These are phyloP conservation scores for Zygothrica quintamaculata DNA, from an alignment of 2,888 invertebrate genomes.

Conservation along the genomic window DNA sequence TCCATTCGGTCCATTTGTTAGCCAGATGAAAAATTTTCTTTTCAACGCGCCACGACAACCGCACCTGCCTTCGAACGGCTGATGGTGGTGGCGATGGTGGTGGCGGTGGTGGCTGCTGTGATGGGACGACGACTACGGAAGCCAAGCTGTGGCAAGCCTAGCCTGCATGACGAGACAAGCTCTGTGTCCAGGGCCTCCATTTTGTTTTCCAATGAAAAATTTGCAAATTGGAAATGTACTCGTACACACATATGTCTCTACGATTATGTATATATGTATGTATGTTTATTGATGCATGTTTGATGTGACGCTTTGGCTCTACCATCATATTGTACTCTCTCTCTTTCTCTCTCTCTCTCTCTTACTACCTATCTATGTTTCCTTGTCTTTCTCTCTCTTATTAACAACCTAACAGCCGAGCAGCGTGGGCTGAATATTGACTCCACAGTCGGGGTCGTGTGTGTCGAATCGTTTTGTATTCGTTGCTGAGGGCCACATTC, in stretches of 20 bases:
- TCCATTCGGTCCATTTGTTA: conserved; percentile 59
- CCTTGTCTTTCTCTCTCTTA: neutral
- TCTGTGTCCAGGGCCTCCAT: conserved; percentile 38
- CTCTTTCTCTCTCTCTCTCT: conserved; percentile 14
- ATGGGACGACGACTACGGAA: neutral
- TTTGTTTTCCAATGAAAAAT: conserved; percentile 64
- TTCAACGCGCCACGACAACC: conserved; percentile 66
- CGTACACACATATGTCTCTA: neutral
- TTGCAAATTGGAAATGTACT: conserved; percentile 75
- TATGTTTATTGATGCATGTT: conserved; percentile 70
- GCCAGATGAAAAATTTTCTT: conserved; percentile 77
- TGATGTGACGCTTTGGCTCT: conserved; percentile 71
- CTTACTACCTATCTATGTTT: conserved; percentile 12
- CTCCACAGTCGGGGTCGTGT: conserved; percentile 38
- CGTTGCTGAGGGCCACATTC: conserved; percentile 68
- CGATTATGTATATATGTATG: conserved; percentile 2
- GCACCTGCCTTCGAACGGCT: conserved; percentile 62
- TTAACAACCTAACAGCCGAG: conserved; percentile 7
- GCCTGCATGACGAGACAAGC: conserved; percentile 7
- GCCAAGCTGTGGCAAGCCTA: conserved; percentile 18
- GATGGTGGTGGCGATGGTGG: too few species aligned
- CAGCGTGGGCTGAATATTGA: conserved; percentile 46
- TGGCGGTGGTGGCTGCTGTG: too few species aligned
- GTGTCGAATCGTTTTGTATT: conserved; percentile 66
- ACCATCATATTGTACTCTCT: conserved; percentile 12